Conservation (phyloP, 2,888 invertebrate species). For the Hanleya hanleyi region DNA sequence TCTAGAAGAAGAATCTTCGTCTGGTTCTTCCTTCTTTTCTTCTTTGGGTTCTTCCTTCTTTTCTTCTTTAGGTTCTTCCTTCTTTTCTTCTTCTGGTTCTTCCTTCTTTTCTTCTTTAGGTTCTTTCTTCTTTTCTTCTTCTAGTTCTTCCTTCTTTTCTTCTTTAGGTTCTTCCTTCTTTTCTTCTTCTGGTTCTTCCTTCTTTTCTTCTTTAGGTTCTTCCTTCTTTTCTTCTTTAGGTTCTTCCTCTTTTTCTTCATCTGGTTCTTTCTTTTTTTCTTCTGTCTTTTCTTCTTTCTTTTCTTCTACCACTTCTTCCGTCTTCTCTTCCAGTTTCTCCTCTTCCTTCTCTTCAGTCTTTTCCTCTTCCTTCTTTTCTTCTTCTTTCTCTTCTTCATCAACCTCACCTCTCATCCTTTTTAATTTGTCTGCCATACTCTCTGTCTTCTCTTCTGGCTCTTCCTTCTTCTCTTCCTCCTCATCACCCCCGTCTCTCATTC, state of each 20-base stretch:
- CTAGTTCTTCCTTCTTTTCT: background rate
- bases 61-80: background rate
- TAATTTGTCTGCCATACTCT: background rate
- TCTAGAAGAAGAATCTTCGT: background rate
- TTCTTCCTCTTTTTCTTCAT: background rate
- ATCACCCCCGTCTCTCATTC: background rate
- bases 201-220: background rate
- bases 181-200: background rate
- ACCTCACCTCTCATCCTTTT: background rate
- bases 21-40: background rate
- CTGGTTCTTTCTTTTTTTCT: background rate
- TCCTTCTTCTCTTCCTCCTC: background rate
- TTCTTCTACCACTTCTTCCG: background rate
- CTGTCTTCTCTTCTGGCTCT: background rate
- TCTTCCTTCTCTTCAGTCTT: background rate
- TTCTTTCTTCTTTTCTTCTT: no score
- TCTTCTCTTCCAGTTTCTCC: background rate
- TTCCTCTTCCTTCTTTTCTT: background rate
- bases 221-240: background rate
- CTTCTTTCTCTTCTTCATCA: background rate
- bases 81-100: background rate
- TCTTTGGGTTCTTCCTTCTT: background rate
- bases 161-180: background rate
- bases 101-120: background rate
- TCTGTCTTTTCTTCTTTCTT: background rate